Percentiles rank a stretch among this genome's conserved stretches.
Evolutionary conservation across 2,113 vertebrate species (phyloP).

Genomic region (Xiphophorus hellerii): DNA sequence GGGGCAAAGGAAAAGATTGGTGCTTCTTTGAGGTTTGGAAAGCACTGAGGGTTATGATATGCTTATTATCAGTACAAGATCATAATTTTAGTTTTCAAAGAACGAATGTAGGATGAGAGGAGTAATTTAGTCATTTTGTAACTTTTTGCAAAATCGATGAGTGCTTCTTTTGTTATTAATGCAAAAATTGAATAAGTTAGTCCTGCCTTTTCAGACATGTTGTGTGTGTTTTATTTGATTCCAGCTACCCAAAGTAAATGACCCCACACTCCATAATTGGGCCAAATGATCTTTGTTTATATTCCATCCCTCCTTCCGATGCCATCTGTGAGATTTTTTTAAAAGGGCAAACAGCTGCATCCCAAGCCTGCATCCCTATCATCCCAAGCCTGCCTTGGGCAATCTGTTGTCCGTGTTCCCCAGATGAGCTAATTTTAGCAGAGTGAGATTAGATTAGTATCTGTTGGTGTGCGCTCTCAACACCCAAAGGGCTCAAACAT

Average conservation of each 20-base stretch:
- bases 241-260: background rate
- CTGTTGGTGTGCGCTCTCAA: constrained; percentile 43
- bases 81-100: no score
- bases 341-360: constrained; percentile 67
- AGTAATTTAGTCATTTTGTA: background rate
- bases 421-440: constrained; percentile 63
- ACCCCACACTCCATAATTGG: background rate
- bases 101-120: background rate
- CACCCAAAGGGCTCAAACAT: constrained; percentile 49
- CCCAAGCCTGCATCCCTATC: constrained; percentile 45
- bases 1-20: background rate
- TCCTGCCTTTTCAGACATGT: background rate
- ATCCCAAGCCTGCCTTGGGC: constrained; percentile 50
- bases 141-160: background rate
- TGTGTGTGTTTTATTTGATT: background rate
- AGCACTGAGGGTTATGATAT: background rate
- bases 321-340: constrained; percentile 52
- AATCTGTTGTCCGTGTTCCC: constrained; percentile 39
- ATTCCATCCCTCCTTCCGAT: constrained; percentile 2
- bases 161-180: background rate
- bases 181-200: background rate
- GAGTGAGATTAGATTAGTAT: constrained; percentile 68
- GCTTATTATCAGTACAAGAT: background rate
- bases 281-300: constrained; percentile 20
- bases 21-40: background rate